Conservation (phyloP, 2,113 vertebrate species). For the Hiodon tergisus region DNA sequence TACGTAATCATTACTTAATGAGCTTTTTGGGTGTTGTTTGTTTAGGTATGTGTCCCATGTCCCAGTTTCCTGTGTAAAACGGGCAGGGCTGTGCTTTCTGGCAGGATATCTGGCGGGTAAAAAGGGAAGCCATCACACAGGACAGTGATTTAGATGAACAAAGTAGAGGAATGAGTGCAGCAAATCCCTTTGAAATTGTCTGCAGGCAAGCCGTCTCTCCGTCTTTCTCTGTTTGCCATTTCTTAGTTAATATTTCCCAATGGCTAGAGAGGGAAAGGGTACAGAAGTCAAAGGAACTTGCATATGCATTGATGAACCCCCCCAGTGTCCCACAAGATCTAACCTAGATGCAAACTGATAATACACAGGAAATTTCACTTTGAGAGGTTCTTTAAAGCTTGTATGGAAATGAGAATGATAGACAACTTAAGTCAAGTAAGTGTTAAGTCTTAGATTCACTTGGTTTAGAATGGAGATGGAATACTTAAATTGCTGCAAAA, state of each 20-base stretch:
- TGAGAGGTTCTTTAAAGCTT: too few species aligned
- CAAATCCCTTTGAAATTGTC: not conserved
- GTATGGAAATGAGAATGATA: too few species aligned
- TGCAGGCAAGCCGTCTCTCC: conserved; percentile 11
- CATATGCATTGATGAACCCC: conserved; percentile 7
- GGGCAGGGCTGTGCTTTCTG: not conserved
- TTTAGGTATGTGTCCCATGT: not conserved
- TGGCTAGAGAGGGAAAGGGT: not conserved
- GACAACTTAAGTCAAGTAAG: too few species aligned
- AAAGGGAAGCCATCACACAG: not conserved
- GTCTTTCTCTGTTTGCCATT: conserved; percentile 2
- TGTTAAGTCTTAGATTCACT: too few species aligned
- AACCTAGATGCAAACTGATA: not conserved
- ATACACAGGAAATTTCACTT: too few species aligned
- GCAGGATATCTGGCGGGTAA: not conserved
- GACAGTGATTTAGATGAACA: conserved; percentile 3
- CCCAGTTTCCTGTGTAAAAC: not conserved
- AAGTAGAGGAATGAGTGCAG: not conserved
- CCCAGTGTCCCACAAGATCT: not conserved
- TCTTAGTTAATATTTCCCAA: conserved; percentile 19
- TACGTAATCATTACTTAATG: too few species aligned
- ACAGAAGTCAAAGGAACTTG: not conserved
- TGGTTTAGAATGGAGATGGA: too few species aligned
- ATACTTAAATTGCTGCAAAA: too few species aligned
- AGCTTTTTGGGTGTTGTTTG: not conserved